Conservation (phyloP, 2,888 invertebrate genomes). For the Papilio elwesi region DNA sequence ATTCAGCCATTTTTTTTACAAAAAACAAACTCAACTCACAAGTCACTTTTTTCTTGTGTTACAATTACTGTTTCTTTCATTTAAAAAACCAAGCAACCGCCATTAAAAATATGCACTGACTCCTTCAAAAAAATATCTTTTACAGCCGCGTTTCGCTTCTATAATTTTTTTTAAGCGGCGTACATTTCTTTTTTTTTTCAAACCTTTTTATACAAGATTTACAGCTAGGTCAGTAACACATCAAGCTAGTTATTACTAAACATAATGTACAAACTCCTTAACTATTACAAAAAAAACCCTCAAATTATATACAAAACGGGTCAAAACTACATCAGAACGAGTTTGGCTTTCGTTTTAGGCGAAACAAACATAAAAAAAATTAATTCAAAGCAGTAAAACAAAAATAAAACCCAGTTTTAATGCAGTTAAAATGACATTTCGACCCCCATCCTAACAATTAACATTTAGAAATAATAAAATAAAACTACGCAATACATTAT, state of each 20-base stretch:
- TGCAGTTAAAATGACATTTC: neutral
- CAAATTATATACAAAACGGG: slow-evolving; percentile 51
- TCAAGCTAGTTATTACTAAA: slow-evolving; percentile 51
- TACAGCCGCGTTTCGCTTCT: slow-evolving; percentile 51
- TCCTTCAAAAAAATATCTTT: slow-evolving; percentile 74
- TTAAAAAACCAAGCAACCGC: slow-evolving; percentile 60
- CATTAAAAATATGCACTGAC: slow-evolving; percentile 69
- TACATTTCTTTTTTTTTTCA: slow-evolving; percentile 41
- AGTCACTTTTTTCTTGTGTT: slow-evolving; percentile 78
- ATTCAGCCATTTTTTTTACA: slow-evolving; percentile 64
- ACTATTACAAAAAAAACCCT: slow-evolving; percentile 45
- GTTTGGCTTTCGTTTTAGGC: neutral
- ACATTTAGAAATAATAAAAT: slow-evolving; percentile 15
- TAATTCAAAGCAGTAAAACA: neutral
- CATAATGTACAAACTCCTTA: slow-evolving; percentile 55
- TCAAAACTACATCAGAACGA: slow-evolving; percentile 41
- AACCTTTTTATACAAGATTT: slow-evolving; percentile 34
- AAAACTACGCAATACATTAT: slow-evolving; percentile 22
- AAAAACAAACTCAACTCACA: slow-evolving; percentile 63
- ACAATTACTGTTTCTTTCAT: slow-evolving; percentile 54
- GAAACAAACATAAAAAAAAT: neutral
- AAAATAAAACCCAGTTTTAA: slow-evolving; percentile 1
- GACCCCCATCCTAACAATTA: neutral
- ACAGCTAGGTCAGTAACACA: slow-evolving; percentile 61
- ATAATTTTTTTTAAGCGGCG: slow-evolving; percentile 54